Evolutionary conservation across 1,140 invertebrate genomes (phyloP).

Genomic region (Telenomus remus): DNA sequence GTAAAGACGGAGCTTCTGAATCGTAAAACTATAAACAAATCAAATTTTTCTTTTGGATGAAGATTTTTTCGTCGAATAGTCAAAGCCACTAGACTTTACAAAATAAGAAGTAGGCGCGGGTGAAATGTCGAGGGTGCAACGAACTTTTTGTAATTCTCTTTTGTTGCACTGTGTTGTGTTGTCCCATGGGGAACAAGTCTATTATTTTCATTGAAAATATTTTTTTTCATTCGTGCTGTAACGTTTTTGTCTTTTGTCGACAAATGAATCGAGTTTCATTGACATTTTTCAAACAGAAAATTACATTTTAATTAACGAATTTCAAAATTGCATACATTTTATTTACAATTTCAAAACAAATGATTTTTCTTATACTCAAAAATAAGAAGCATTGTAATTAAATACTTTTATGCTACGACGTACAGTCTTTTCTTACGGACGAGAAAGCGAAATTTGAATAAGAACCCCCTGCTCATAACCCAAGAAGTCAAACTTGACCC

Average conservation of each 20-base stretch:
- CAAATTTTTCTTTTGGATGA: no score
- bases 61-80: conserved; percentile 57
- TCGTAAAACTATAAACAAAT: no score
- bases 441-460: no score
- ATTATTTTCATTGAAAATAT: conserved; percentile 11
- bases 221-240: conserved; percentile 11
- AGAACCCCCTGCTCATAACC: background rate
- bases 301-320: background rate
- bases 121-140: conserved; percentile 60
- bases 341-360: no score
- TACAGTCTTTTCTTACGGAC: no score
- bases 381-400: no score
- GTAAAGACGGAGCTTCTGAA: no score
- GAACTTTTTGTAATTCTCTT: conserved; percentile 49
- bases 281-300: background rate
- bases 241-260: conserved; percentile 4
- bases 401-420: no score
- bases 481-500: background rate
- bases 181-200: background rate
- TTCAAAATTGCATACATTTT: background rate
- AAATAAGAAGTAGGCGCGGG: conserved; percentile 52
- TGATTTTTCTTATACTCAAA: no score
- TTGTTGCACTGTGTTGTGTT: conserved; percentile 18
- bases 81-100: conserved; percentile 62
- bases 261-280: background rate